These are phyloP conservation scores for Leucophora obtusa DNA, from an alignment of 2,888 invertebrate genomes.

Conservation along the genomic window DNA sequence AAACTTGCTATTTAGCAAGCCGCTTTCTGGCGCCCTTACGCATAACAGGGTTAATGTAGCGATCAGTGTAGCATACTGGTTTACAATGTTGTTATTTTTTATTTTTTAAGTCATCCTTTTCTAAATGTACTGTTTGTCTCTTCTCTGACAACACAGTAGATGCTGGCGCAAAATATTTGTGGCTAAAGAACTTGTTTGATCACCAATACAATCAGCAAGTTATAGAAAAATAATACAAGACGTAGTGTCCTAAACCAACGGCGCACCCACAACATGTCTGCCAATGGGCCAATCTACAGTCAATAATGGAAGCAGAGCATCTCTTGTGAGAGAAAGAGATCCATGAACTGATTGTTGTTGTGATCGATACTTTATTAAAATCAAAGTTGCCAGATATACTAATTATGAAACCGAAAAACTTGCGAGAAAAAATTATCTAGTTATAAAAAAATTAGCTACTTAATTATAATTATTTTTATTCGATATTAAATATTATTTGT, in stretches of 20 bases:
- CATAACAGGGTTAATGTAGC: conserved; percentile 9
- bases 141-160: conserved; percentile 15
- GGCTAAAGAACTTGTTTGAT: conserved; percentile 41
- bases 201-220: conserved; percentile 4
- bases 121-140: conserved; percentile 41
- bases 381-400: too few relatives aligned
- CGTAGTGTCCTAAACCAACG: conserved; percentile 35
- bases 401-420: too few relatives aligned
- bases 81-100: neutral
- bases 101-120: conserved; percentile 32
- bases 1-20: too few relatives aligned
- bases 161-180: conserved; percentile 20
- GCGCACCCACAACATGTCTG: conserved; percentile 57
- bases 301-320: conserved; percentile 6
- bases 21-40: too few relatives aligned
- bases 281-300: conserved; percentile 28
- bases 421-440: too few relatives aligned
- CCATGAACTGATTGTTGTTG: neutral
- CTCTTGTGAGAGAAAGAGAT: conserved; percentile 47
- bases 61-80: conserved; percentile 11
- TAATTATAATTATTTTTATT: too few relatives aligned
- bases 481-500: too few relatives aligned
- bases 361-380: neutral
- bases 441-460: too few relatives aligned
- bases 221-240: conserved; percentile 16